A percentile compares a stretch with the other conserved stretches of the same genome.
These are phyloP conservation scores for Nephrotoma guestfalica DNA, from an alignment of 2,888 invertebrate species.

Conservation along the genomic window DNA sequence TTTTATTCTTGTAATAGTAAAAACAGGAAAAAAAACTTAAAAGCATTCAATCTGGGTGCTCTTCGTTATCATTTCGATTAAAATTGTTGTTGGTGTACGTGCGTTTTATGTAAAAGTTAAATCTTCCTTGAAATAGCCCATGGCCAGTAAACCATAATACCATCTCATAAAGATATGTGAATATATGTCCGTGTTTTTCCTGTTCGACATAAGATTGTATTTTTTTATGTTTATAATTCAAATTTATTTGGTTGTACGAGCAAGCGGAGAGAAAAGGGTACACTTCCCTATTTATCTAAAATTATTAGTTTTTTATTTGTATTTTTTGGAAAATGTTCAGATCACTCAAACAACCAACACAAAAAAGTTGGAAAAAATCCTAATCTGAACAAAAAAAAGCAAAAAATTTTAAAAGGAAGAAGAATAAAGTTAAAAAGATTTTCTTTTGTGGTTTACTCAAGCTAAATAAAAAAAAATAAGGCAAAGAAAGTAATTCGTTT, in stretches of 20 bases:
- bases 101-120: slow-evolving; percentile 26
- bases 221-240: not conserved
- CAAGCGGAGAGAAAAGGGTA: not conserved
- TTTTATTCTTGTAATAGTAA: not conserved
- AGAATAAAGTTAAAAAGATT: not conserved
- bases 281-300: not conserved
- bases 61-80: not conserved
- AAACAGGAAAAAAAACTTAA: not conserved
- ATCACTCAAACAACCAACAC: not conserved
- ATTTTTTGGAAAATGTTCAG: not conserved
- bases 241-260: not conserved
- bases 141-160: slow-evolving; percentile 9
- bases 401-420: not conserved
- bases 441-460: not conserved
- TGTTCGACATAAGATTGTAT: not conserved
- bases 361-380: not conserved
- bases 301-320: not conserved
- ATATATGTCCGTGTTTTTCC: not conserved
- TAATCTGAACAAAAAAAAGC: not conserved
- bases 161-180: not conserved
- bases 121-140: slow-evolving; percentile 28
- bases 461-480: not conserved
- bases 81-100: not conserved
- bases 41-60: not conserved
- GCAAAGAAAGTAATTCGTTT: not conserved